phyloP scores from a whole-genome alignment of 2,888 invertebrate species.

The Tillus elongatus region DNA sequence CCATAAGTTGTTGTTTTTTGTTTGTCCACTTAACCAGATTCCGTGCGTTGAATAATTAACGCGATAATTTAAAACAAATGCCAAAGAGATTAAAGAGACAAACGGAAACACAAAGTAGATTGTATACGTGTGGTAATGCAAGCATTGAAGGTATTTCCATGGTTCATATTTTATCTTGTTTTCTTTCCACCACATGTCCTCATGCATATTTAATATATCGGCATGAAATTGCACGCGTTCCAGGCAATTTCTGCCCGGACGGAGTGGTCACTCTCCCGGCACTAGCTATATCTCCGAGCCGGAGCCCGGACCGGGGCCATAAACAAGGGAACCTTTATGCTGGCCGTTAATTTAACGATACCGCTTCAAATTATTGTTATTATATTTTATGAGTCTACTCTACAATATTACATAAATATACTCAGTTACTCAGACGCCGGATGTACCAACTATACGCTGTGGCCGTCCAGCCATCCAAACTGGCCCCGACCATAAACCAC shows the following conservation, averaged over 20 bases:
- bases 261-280: conserved; percentile 28
- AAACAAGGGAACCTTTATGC: conserved; percentile 30
- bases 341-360: conserved; percentile 30
- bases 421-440: too few relatives aligned
- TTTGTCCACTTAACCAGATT: not conserved
- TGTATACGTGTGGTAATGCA: too few relatives aligned
- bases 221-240: conserved; percentile 31
- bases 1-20: not conserved
- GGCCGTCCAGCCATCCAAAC: too few relatives aligned
- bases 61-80: not conserved
- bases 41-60: not conserved
- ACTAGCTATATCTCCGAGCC: conserved; percentile 24
- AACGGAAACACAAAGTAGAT: not conserved
- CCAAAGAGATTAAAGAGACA: conserved; percentile 1
- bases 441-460: too few relatives aligned
- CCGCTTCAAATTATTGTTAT: conserved; percentile 32
- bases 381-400: conserved; percentile 26
- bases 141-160: conserved; percentile 2
- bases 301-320: conserved; percentile 21
- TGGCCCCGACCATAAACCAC: too few relatives aligned
- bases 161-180: conserved; percentile 21
- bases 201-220: conserved; percentile 27
- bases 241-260: conserved; percentile 27
- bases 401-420: conserved; percentile 19
- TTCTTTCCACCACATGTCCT: conserved; percentile 18